Evolutionary conservation across 1,140 invertebrate genomes (phyloP).

Genomic region (Oppia nitens): DNA sequence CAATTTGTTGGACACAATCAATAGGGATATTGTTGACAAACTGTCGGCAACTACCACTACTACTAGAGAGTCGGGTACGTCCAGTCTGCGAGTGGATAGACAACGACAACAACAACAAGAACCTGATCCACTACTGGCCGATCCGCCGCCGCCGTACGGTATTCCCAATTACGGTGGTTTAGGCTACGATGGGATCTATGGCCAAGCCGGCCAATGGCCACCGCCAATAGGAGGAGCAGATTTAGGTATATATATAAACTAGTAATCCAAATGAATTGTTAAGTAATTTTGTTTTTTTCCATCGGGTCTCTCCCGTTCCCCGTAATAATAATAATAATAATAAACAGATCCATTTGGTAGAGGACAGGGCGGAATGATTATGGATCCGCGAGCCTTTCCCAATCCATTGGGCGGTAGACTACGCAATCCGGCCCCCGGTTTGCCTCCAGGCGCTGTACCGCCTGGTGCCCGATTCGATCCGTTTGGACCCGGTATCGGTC

Average conservation of each 20-base stretch:
- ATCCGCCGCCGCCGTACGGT: not conserved
- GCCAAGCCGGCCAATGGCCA: not conserved
- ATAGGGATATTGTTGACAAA: not conserved
- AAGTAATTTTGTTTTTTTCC: not conserved
- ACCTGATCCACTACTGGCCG: not conserved
- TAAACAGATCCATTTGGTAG: not conserved
- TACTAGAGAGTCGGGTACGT: not conserved
- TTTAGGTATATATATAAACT: no score
- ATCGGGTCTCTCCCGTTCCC: not conserved
- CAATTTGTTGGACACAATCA: not conserved
- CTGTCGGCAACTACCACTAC: not conserved
- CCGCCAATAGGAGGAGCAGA: not conserved
- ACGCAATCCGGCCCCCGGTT: constrained; percentile 21
- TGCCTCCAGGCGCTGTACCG: constrained; percentile 43
- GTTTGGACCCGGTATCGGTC: constrained; percentile 43
- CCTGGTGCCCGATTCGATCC: constrained; percentile 64
- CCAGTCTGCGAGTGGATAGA: not conserved
- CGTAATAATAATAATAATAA: not conserved
- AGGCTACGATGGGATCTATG: no score
- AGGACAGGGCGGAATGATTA: constrained; percentile 52
- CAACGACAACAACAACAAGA: not conserved
- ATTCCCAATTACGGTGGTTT: not conserved
- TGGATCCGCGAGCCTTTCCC: constrained; percentile 38
- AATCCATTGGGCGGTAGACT: constrained; percentile 13
- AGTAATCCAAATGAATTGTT: not conserved